These are phyloP conservation scores for Psophia crepitans DNA, from an alignment of 2,113 vertebrate species.

Conservation along the genomic window DNA sequence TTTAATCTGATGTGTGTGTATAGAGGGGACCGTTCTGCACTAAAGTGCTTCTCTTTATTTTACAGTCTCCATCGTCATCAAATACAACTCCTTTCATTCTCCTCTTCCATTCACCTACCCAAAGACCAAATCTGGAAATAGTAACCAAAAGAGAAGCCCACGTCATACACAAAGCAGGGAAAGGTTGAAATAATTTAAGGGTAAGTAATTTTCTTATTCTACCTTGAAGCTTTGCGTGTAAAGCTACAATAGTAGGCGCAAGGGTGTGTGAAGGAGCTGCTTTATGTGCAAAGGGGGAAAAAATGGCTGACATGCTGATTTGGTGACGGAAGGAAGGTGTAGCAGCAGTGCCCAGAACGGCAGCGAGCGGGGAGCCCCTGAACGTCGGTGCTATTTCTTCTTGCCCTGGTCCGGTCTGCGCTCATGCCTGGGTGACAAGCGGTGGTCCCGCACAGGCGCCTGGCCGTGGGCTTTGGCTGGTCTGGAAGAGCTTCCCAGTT, in stretches of 20 bases:
- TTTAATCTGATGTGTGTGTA: constrained; percentile 21
- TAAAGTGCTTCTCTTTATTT: constrained; percentile 58
- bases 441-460: background rate
- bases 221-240: background rate
- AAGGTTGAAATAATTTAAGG: constrained; percentile 58
- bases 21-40: background rate
- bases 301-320: background rate
- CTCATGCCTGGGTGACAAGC: background rate
- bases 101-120: constrained; percentile 59
- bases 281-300: background rate
- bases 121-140: constrained; percentile 63
- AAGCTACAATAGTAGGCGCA: background rate
- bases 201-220: constrained; percentile 34
- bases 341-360: background rate
- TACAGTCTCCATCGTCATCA: constrained; percentile 55
- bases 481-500: background rate
- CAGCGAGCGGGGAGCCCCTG: background rate
- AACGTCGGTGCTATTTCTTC: background rate
- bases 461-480: background rate
- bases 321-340: background rate
- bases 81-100: constrained; percentile 52
- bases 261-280: background rate
- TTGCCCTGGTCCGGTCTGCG: rapidly evolving
- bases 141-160: constrained; percentile 55
- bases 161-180: constrained; percentile 41